Conservation (phyloP, 2,888 invertebrate genomes). For the Gymnocheta viridis region DNA sequence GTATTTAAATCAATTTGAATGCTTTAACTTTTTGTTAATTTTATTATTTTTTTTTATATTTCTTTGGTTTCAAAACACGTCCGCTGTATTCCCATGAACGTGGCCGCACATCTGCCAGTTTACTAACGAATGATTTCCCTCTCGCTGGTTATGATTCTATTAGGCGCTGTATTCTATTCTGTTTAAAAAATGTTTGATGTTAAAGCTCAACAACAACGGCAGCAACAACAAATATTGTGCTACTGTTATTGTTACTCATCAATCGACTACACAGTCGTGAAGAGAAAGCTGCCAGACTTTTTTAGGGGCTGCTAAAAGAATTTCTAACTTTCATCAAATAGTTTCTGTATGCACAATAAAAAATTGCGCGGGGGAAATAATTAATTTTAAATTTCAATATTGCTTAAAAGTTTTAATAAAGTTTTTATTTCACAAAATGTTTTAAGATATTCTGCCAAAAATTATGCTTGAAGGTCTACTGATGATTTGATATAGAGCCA, state of each 20-base stretch:
- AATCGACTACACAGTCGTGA: constrained; percentile 21
- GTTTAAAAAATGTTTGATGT: constrained; percentile 51
- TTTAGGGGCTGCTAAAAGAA: not conserved
- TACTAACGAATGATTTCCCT: constrained; percentile 69
- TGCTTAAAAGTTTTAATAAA: too few relatives aligned
- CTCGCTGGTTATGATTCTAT: constrained; percentile 66
- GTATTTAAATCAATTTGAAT: constrained; percentile 52
- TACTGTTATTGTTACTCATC: constrained; percentile 59
- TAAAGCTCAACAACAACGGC: constrained; percentile 53
- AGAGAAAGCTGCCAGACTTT: constrained; percentile 44
- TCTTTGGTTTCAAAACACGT: constrained; percentile 55
- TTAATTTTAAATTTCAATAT: too few relatives aligned
- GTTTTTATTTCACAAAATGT: too few relatives aligned
- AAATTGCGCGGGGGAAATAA: too few relatives aligned
- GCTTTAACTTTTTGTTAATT: constrained; percentile 28
- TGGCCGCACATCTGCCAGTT: constrained; percentile 68
- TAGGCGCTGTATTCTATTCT: constrained; percentile 62
- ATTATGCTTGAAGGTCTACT: too few relatives aligned
- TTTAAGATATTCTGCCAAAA: too few relatives aligned
- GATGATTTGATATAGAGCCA: too few relatives aligned
- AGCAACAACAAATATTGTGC: constrained; percentile 44
- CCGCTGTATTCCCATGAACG: constrained; percentile 61
- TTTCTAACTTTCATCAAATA: not conserved
- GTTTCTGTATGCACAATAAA: too few relatives aligned
- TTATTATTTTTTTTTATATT: constrained; percentile 12